phyloP scores from a whole-genome alignment of 2,888 invertebrate species.

The Acleris emargana region DNA sequence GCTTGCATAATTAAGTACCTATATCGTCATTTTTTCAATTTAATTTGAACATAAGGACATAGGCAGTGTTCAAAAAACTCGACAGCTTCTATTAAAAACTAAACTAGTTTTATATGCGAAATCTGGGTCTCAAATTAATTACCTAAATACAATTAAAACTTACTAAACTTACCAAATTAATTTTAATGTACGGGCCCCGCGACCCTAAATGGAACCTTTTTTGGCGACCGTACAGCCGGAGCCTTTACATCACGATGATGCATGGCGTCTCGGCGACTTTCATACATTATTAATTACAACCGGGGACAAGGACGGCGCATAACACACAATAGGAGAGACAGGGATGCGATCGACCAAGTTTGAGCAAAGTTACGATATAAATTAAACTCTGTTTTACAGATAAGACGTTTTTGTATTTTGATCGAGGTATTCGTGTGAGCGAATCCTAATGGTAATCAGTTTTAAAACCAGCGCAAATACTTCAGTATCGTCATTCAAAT shows the following conservation, averaged over 20 bases:
- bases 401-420: constrained; percentile 34
- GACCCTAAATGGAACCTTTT: constrained; percentile 53
- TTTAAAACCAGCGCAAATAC: too few relatives aligned
- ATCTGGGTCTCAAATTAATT: too few relatives aligned
- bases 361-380: constrained; percentile 31
- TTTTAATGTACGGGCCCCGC: constrained; percentile 23
- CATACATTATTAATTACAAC: constrained; percentile 77
- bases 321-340: constrained; percentile 45
- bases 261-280: constrained; percentile 66
- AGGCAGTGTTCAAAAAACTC: too few relatives aligned
- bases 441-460: background rate
- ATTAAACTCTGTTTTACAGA: constrained; percentile 28
- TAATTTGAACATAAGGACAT: too few relatives aligned
- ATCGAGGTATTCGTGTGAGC: constrained; percentile 22
- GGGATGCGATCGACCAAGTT: constrained; percentile 44
- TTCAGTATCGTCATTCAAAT: too few relatives aligned
- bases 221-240: constrained; percentile 57
- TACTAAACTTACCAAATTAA: constrained; percentile 9
- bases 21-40: too few relatives aligned
- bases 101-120: too few relatives aligned
- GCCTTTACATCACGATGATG: constrained; percentile 68
- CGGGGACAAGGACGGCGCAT: constrained; percentile 26
- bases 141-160: background rate
- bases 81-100: too few relatives aligned
- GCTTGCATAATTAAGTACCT: too few relatives aligned